Percentiles rank a stretch among this genome's conserved stretches.
These are phyloP conservation scores for Melanotaenia boesemani DNA, from an alignment of 2,797 vertebrate species.

Conservation along the genomic window DNA sequence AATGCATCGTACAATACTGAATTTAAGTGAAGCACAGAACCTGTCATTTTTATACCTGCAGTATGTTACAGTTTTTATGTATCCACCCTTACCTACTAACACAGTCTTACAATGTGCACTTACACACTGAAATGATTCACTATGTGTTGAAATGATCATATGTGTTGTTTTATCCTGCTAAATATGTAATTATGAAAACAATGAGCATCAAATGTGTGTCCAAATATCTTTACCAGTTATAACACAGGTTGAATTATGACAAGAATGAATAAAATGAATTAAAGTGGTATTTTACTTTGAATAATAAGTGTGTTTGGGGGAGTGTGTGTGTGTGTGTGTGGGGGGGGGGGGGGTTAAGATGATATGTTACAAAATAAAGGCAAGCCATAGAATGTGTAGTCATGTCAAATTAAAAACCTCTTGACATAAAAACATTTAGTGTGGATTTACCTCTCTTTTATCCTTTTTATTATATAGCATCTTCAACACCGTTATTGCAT, in stretches of 20 bases:
- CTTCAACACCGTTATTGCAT: slow-evolving; percentile 59
- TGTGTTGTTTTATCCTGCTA: slow-evolving; percentile 26
- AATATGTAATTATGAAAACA: slow-evolving; percentile 19
- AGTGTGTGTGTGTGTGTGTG: slow-evolving; percentile 32
- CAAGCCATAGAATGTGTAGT: slow-evolving; percentile 38
- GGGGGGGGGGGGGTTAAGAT: neutral
- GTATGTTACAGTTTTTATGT: slow-evolving; percentile 48
- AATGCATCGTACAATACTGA: slow-evolving; percentile 67
- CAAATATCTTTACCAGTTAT: slow-evolving; percentile 36
- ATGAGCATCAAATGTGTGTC: slow-evolving; percentile 32
- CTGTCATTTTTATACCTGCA: slow-evolving; percentile 38
- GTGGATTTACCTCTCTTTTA: slow-evolving; percentile 40
- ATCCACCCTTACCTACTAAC: slow-evolving; percentile 43
- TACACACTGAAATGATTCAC: slow-evolving; percentile 50
- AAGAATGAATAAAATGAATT: slow-evolving; percentile 34
- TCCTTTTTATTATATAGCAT: slow-evolving; percentile 36
- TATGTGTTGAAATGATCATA: neutral
- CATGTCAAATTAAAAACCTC: slow-evolving; percentile 27
- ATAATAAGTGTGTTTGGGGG: slow-evolving; percentile 8
- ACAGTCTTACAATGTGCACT: slow-evolving; percentile 53
- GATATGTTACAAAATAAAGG: slow-evolving; percentile 34
- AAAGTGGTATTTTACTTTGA: slow-evolving; percentile 35
- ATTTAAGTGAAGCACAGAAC: slow-evolving; percentile 60
- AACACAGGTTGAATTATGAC: slow-evolving; percentile 37
- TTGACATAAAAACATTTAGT: slow-evolving; percentile 23